Evolutionary conservation across 1,140 invertebrate species (phyloP), one percentile per base, ranked within the genome.

Genomic region (Drosophila nasuta): DNA sequence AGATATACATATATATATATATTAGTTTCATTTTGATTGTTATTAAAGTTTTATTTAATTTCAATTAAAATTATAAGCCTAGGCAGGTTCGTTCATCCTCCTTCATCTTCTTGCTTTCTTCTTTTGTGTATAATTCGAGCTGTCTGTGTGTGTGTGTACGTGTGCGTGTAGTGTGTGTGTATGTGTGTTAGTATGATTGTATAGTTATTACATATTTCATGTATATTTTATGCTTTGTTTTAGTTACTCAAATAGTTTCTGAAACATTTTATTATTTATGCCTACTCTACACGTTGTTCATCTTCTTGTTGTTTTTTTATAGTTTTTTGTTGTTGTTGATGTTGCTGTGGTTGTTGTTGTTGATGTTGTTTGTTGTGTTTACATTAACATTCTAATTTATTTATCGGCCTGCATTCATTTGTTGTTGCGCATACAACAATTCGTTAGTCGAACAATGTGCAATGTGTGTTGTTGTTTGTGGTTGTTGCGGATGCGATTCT

Each of bases 91-190:
- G 60, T 68, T 54, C 20, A 71, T 56, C 15, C 45, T 51, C 13
- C 43, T 56, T 68, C n/a, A 51, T 48, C 20, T 10, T 38, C 35
- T 38, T 38, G 2, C 10, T 38, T 38, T 38, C 30, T 0, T 46
- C 20, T 73, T 77, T 86, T 90, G 86, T 89, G 86, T 85, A 90
- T 90, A 81, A 86, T 90, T 90, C 86, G 81, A 86, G 80, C 79
- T 68, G 75, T 69, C 65, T 83, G 67, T 70, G 43, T 73, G 54
- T 67, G 45, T 60, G 52, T 56, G 56, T 68, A 38, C 60, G 54
- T 73, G 60, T 69, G 38, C 56, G 45, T 60, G 49, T 25, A 41
- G 13, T 68, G 25, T 41, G 48, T 74, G 57, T 75, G 38, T 13
- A 13, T 72, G 49, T 71, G 45, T 57, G 45, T 66, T 17, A 51